Evolutionary conservation across 2,113 vertebrate species (phyloP).

Genomic region (Macrotus californicus): DNA sequence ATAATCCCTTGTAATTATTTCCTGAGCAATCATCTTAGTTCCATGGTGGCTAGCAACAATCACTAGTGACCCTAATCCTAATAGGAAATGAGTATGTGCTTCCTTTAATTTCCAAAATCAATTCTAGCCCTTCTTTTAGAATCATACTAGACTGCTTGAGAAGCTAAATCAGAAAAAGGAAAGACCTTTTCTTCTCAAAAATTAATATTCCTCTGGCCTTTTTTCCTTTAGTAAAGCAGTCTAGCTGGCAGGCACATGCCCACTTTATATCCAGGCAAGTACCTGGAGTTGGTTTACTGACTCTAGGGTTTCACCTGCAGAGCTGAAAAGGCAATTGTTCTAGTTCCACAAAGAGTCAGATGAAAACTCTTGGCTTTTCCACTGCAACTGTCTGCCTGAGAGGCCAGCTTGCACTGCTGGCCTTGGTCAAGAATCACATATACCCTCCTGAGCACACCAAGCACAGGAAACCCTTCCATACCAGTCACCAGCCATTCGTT

Average conservation of each 20-base stretch:
- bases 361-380: neutral
- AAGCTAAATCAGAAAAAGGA: neutral
- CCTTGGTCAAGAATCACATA: neutral
- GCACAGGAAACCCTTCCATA: neutral
- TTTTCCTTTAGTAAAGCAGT: neutral
- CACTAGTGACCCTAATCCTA: neutral
- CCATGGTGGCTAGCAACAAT: neutral
- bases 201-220: neutral
- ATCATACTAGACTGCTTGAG: neutral
- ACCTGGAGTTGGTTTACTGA: neutral
- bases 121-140: neutral
- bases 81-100: neutral
- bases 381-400: neutral
- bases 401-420: neutral
- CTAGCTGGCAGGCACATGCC: neutral
- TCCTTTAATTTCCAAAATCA: constrained; percentile 29
- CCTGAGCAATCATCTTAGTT: neutral
- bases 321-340: constrained; percentile 15
- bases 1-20: neutral
- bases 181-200: neutral
- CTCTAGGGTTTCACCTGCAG: neutral
- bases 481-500: neutral
- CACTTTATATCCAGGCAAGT: neutral
- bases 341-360: neutral
- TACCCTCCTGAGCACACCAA: neutral